A percentile compares a stretch with the other conserved stretches of the same genome.
Conservation (phyloP, 2,797 vertebrate genomes). For the Astyanax mexicanus region DNA sequence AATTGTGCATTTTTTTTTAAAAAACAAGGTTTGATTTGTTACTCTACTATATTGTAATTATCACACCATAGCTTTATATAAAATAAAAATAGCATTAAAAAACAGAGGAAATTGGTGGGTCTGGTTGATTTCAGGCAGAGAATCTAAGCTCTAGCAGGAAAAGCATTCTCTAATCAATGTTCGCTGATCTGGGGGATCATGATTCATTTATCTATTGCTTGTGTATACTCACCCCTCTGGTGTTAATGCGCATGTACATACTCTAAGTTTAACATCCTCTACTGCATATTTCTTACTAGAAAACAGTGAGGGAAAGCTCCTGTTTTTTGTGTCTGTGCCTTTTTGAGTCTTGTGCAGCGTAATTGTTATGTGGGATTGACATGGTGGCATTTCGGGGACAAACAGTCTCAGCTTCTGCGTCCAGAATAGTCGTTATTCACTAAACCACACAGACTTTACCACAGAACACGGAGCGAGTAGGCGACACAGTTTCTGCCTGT, state of each 20-base stretch:
- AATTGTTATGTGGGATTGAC: conserved; percentile 23
- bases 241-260: no score
- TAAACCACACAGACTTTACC: conserved; percentile 13
- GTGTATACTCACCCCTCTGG: background rate
- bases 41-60: no score
- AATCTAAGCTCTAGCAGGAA: no score
- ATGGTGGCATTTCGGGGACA: conserved; percentile 4
- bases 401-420: conserved; percentile 22
- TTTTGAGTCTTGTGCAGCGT: conserved; percentile 5
- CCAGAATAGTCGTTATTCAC: conserved; percentile 22
- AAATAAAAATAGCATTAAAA: no score
- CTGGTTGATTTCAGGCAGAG: no score
- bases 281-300: background rate
- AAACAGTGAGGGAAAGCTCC: conserved; percentile 17
- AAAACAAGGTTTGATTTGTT: no score
- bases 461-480: conserved; percentile 45
- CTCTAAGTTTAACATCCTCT: background rate
- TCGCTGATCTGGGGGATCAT: no score
- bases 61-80: no score
- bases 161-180: no score
- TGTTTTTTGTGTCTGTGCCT: conserved; percentile 6
- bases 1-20: no score
- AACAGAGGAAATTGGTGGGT: no score
- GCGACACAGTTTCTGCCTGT: conserved; percentile 21
- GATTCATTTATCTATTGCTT: no score